Evolutionary conservation across 2,113 vertebrate species (phyloP), one percentile per base, ranked within the genome.

Genomic region (Pteruthius melanotis): DNA sequence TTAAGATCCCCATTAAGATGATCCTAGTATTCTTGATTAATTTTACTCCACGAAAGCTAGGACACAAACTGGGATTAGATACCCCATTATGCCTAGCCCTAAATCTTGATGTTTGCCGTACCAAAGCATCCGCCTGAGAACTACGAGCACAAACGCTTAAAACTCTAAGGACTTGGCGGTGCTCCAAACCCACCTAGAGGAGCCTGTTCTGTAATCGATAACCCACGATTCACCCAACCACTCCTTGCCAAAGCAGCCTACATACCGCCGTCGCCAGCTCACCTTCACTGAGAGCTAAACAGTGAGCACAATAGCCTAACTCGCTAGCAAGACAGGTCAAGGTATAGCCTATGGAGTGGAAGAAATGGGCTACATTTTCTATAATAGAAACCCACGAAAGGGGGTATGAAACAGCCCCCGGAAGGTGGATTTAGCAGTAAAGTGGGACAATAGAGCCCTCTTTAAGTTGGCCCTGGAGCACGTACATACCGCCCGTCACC

Each of bases 351-450:
- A 80, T 27, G 75, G 1, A 1, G 4, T 2, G 49, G 75, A 3
- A 71, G 75, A 3, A 56, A 87, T 79, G 85, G 75, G 75, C 35
- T 79, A 79, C 65, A 79, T 79, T 88, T 13, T 56, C 75, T 88
- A 49, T 0, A 0, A 0, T 53, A n/a, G n/a, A n/a, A n/a, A n/a
- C n/a, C n/a, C n/a, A n/a, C n/a, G n/a, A n/a, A n/a, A n/a, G n/a
- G n/a, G n/a, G n/a, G n/a, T 0, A 0, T 74, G 45, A 91, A 91
- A 83, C 0, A 1, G 0, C 1, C 42, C 42, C 6, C 4, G 0
- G 15, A 94, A 92, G 63, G 40, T 4, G 17, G 42, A 95, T 85
- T 94, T 87, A 95, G 89, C 23, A 90, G 82, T 90, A 90, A 93
- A 61, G 6, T 0, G 2, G 4, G 11, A 59, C 0, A 7, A 90